phyloP scores from a whole-genome alignment of 2,797 vertebrate genomes.

The Pitangus sulphuratus region DNA sequence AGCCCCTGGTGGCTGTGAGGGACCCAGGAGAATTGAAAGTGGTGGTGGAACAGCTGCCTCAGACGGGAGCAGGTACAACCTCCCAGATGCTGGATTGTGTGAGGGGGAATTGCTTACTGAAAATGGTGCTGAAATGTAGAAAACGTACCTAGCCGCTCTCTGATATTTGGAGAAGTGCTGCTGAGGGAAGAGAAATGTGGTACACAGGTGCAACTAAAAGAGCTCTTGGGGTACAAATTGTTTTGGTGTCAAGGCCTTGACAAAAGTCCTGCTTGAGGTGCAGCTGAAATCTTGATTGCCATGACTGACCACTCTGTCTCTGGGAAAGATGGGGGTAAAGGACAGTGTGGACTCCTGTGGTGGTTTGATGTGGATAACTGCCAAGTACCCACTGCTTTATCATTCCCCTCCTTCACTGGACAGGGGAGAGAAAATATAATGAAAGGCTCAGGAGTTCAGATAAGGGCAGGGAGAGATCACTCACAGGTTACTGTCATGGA shows the following conservation, averaged over 20 bases:
- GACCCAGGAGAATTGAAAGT: accelerated
- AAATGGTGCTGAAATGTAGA: background rate
- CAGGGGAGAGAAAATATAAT: background rate
- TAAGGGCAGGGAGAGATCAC: background rate
- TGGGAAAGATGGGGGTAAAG: background rate
- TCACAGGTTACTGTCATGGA: background rate
- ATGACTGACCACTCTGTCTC: background rate
- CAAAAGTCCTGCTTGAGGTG: background rate
- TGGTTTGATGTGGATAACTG: background rate
- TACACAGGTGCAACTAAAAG: background rate
- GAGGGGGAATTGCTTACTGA: background rate
- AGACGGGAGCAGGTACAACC: accelerated
- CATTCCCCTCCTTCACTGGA: background rate
- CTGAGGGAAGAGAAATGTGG: background rate
- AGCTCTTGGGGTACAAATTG: accelerated
- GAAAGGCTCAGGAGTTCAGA: background rate
- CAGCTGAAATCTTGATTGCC: background rate
- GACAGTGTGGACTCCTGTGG: background rate
- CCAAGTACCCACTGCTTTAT: background rate
- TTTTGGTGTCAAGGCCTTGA: background rate
- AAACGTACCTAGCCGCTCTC: accelerated
- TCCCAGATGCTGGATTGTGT: accelerated
- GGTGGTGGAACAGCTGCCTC: background rate
- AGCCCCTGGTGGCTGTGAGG: accelerated
- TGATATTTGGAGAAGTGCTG: accelerated